A percentile compares a stretch with the other conserved stretches of the same genome.
Conservation (phyloP, 2,113 vertebrate genomes). For the Plecotus auritus region DNA sequence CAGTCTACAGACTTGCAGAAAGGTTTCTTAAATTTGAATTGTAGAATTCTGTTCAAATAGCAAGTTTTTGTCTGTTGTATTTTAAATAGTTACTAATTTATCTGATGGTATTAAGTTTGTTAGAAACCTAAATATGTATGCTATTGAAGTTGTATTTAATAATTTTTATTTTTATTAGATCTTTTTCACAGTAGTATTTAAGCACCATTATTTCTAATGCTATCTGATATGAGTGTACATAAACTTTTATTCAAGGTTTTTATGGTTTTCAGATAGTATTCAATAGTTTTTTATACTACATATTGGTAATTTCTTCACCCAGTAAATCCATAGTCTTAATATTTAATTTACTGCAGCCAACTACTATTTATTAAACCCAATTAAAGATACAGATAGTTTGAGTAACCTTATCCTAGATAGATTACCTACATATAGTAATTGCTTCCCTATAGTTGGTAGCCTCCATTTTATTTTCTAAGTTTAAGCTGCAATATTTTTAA, state of each 20-base stretch:
- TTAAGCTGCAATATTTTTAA: neutral
- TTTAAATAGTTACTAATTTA: constrained; percentile 34
- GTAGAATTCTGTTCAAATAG: neutral
- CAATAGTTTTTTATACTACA: neutral
- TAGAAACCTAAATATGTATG: neutral
- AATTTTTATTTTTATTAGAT: constrained; percentile 26
- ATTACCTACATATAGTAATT: neutral
- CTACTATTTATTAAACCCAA: neutral
- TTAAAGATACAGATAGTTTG: constrained; percentile 20
- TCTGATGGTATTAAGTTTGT: neutral
- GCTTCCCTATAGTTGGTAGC: neutral
- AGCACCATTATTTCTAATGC: neutral
- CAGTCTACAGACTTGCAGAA: neutral
- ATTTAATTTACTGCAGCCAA: neutral
- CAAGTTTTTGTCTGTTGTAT: neutral
- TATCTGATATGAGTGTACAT: neutral
- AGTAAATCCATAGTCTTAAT: neutral
- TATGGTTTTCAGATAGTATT: neutral
- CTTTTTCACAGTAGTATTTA: neutral
- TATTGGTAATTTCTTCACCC: neutral
- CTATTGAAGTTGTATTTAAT: neutral
- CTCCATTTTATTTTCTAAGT: neutral
- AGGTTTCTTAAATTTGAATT: constrained; percentile 24
- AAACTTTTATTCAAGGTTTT: neutral
- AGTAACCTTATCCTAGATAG: neutral